Evolutionary conservation across 1,140 invertebrate species (phyloP), one percentile per base, ranked within the genome.

Genomic region (Tetramorium simillimum): DNA sequence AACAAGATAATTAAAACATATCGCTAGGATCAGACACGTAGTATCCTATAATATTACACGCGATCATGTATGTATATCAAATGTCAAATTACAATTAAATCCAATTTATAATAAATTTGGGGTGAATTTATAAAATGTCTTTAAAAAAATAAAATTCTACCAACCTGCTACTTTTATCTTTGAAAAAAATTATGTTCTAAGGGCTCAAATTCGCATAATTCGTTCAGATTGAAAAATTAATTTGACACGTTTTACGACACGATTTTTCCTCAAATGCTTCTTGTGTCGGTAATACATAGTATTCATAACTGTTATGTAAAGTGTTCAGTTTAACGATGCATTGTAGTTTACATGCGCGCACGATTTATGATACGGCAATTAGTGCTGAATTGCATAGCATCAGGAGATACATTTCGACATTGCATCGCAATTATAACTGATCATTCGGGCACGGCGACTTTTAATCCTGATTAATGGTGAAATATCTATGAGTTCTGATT

Each of bases 391-490:
- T 49, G 65, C 49, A 43, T 56, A 73, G 60, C 67, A 72, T 82
- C 67, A 33, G 18, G 21, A 84, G 69, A 73, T 75, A 84, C 33
- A 24, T 75, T 75, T 62, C 40, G n/a, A 46, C 80, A 37, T 80
- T 28, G 33, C 33, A 46, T 40, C 6, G 28, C 69, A 60, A 84
- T 84, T 84, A 75, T 75, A 75, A 75, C 58, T 62, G 53, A 84
- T 84, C 53, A n/a, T 84, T 73, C 28, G 24, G 24, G 12, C 40
- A 73, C 16, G 37, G 21, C 24, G 51, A 84, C n/a, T 56, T 75
- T 84, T 84, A 84, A 84, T 84, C 28, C 53, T 73, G 80, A 84
- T 84, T 84, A 84, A 84, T 75, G 72, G 16, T 33, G n/a, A 60
- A 60, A 60, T 75, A 84, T 37, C 80, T 24, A 84, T 21, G 53